These are phyloP conservation scores for Polydrusus cervinus DNA, from an alignment of 2,888 invertebrate genomes.

Conservation along the genomic window DNA sequence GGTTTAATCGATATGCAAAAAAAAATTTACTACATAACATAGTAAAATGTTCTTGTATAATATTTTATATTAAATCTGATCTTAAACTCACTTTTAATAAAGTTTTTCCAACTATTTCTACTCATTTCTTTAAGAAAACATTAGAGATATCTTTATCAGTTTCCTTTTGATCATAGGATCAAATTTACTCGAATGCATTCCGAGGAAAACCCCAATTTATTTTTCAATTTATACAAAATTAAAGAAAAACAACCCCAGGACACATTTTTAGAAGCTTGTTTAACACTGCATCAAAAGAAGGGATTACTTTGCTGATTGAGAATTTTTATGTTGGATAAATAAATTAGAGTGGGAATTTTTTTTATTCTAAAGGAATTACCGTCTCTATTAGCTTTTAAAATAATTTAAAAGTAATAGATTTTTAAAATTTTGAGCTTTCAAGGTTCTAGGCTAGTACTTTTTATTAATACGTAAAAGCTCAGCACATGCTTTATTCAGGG, in stretches of 20 bases:
- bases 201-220: conserved; percentile 40
- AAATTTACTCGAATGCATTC: conserved; percentile 27
- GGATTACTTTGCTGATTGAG: conserved; percentile 21
- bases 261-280: conserved; percentile 31
- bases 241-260: conserved; percentile 47
- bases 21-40: no score
- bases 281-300: conserved; percentile 33
- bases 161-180: conserved; percentile 34
- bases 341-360: background rate
- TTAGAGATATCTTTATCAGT: conserved; percentile 21
- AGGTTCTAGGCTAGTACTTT: no score
- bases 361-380: background rate
- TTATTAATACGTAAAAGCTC: no score
- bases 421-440: no score
- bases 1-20: no score
- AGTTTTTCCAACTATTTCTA: conserved; percentile 8
- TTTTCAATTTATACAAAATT: conserved; percentile 52
- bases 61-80: no score
- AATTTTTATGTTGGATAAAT: conserved; percentile 9
- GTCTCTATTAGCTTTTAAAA: background rate
- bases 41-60: no score
- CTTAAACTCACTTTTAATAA: background rate
- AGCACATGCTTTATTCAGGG: no score
- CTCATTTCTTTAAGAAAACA: conserved; percentile 23
- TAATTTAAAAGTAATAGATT: background rate